Evolutionary conservation across 2,888 invertebrate species (phyloP).

Genomic region (Drosophila histrio): DNA sequence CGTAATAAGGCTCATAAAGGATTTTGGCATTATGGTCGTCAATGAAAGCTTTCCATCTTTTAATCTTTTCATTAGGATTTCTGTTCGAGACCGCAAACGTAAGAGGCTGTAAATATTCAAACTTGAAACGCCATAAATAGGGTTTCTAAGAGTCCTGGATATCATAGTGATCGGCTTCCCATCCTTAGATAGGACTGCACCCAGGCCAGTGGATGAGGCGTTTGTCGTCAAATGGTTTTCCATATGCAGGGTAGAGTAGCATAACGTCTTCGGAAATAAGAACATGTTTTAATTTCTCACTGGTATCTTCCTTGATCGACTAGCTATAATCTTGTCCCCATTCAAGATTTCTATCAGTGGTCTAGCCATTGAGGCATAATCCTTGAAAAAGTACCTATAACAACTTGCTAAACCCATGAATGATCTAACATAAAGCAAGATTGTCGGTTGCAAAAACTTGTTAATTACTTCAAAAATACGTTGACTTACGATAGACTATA

Average conservation of each 20-base stretch:
- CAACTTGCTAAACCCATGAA: no score
- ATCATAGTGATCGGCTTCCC: background rate
- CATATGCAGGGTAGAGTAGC: background rate
- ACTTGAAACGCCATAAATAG: background rate
- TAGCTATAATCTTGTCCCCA: no score
- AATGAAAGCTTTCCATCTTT: background rate
- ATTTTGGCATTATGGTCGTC: conserved; percentile 2
- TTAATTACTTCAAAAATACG: no score
- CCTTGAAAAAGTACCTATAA: no score
- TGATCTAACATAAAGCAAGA: no score
- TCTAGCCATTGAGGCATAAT: no score
- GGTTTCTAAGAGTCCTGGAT: background rate
- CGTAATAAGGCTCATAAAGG: conserved; percentile 4
- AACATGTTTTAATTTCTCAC: background rate
- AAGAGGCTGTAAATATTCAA: background rate
- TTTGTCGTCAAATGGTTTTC: background rate
- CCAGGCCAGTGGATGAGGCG: background rate
- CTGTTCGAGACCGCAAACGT: background rate
- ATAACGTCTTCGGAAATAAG: background rate
- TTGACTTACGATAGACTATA: background rate
- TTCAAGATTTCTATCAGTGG: no score
- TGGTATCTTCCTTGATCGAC: background rate
- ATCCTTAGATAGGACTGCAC: background rate
- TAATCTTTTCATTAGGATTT: conserved; percentile 6
- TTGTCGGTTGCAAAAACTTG: no score